Conservation (phyloP, 1,140 invertebrate species). For the Chironomus tepperi region DNA sequence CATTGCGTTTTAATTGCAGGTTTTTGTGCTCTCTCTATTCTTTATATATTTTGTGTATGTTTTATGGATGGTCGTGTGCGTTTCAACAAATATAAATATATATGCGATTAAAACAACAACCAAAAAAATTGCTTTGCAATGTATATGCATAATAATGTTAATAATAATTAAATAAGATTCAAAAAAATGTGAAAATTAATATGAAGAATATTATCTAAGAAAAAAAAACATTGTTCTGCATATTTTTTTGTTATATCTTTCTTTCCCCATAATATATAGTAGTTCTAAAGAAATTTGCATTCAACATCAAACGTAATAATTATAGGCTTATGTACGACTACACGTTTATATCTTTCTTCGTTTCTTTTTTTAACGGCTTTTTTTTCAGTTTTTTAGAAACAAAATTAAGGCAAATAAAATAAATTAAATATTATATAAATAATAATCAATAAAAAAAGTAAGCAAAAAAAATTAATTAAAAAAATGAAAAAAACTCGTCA, state of each 20-base stretch:
- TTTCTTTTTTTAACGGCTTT: too few species aligned
- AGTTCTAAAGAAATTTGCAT: conserved; percentile 2
- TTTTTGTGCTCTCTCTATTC: conserved; percentile 2
- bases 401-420: too few species aligned
- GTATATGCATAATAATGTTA: neutral
- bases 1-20: conserved; percentile 1
- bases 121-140: conserved; percentile 9
- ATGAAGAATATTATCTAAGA: neutral
- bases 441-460: too few species aligned
- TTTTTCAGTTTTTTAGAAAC: too few species aligned
- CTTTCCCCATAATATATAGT: neutral
- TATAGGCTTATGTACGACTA: neutral
- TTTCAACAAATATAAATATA: neutral
- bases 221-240: neutral
- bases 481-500: too few species aligned
- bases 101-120: conserved; percentile 1
- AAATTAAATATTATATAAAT: too few species aligned
- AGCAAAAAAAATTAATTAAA: too few species aligned
- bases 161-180: neutral
- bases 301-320: neutral
- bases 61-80: neutral
- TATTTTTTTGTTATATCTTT: too few species aligned
- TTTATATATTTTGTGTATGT: too few species aligned
- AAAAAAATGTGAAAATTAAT: neutral
- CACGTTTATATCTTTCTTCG: too few species aligned